These are phyloP conservation scores for Aspidiotus destructor DNA, from an alignment of 2,888 invertebrate genomes.

Conservation along the genomic window DNA sequence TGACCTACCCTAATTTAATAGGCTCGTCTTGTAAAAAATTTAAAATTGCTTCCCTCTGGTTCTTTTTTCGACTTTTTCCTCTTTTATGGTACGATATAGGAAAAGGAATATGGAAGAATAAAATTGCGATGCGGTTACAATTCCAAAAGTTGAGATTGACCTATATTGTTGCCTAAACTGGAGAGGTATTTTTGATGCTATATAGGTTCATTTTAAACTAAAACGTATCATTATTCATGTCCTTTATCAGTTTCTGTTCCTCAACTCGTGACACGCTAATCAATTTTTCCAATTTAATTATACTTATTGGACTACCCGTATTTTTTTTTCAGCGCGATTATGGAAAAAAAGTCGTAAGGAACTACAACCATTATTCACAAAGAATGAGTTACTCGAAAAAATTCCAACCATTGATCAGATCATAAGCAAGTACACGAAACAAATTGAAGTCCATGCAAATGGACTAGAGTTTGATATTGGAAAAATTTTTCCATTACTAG, in stretches of 20 bases:
- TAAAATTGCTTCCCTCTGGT: no score
- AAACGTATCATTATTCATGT: background rate
- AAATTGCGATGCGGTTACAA: no score
- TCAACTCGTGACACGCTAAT: background rate
- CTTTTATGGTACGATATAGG: no score
- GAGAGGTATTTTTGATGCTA: no score
- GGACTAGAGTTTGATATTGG: background rate
- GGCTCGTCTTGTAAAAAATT: no score
- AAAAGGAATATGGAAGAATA: no score
- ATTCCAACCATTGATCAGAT: background rate
- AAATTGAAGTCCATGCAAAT: background rate
- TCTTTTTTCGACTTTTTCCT: no score
- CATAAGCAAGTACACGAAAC: background rate
- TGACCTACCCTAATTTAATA: no score
- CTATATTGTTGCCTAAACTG: no score
- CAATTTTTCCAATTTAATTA: background rate
- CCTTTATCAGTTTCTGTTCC: background rate
- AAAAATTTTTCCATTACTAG: background rate
- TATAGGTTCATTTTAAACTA: background rate
- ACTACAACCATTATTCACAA: background rate
- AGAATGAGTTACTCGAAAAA: background rate
- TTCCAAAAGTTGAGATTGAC: no score
- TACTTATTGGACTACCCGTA: background rate
- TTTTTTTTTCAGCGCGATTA: background rate
- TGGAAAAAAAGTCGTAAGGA: background rate